Evolutionary conservation across 2,797 vertebrate genomes (phyloP).

Genomic region (Anableps anableps): DNA sequence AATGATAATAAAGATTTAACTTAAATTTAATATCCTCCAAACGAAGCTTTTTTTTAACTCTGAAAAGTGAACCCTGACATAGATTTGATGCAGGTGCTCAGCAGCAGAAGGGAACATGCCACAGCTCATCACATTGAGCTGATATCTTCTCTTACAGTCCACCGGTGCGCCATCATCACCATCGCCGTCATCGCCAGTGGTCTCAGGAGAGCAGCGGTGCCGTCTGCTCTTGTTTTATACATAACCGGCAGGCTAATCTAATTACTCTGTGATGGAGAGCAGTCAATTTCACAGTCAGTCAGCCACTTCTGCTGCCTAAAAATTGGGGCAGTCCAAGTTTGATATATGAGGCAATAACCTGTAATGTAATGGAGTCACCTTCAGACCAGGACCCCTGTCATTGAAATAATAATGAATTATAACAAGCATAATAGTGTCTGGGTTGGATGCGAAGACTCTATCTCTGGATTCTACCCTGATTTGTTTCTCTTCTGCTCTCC

Average conservation of each 20-base stretch:
- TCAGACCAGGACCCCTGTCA: constrained; percentile 83
- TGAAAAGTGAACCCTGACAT: not conserved
- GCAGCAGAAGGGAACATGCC: not conserved
- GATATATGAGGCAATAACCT: constrained; percentile 89
- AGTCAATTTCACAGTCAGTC: constrained; percentile 83
- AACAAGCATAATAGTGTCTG: constrained; percentile 81
- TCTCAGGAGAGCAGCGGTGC: constrained; percentile 45
- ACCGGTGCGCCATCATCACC: constrained; percentile 18
- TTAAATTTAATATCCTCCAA: not conserved
- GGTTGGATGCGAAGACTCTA: constrained; percentile 69
- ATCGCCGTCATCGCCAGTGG: constrained; percentile 6
- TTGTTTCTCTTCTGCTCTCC: constrained; percentile 22
- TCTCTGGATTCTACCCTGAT: constrained; percentile 25
- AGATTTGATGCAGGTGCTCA: not conserved
- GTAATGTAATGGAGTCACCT: constrained; percentile 90
- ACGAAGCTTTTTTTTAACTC: not conserved
- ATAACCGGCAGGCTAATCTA: constrained; percentile 83
- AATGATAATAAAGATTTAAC: not conserved
- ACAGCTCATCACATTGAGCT: not conserved
- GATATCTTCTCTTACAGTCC: not conserved
- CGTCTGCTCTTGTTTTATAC: constrained; percentile 74
- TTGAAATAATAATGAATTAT: constrained; percentile 84
- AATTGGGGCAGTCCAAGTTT: constrained; percentile 75
- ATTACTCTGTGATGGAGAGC: constrained; percentile 86
- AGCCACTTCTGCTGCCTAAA: constrained; percentile 63